Evolutionary conservation across 2,113 vertebrate species (phyloP).

Genomic region (Castor canadensis): DNA sequence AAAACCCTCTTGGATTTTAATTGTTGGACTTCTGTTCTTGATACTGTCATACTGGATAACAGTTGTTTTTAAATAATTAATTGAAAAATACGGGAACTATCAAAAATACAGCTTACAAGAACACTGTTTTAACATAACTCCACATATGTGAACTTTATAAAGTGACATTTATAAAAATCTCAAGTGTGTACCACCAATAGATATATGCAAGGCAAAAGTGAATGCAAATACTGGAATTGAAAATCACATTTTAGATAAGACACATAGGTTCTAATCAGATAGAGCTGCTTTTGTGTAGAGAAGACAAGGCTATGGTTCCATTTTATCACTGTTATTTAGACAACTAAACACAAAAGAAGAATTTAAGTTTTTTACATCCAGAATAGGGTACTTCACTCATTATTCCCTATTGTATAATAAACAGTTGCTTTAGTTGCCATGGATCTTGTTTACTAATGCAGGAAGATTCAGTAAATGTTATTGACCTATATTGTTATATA

Average conservation of each 20-base stretch:
- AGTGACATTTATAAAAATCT: neutral
- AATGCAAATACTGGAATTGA: neutral
- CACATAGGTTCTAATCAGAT: neutral
- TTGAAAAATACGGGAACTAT: neutral
- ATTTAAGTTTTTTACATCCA: neutral
- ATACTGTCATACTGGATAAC: neutral
- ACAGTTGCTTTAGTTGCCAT: neutral
- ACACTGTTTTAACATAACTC: neutral
- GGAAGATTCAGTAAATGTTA: neutral
- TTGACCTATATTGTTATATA: neutral
- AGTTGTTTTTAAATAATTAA: neutral
- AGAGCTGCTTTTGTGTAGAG: neutral
- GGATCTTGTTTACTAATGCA: neutral
- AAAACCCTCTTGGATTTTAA: neutral
- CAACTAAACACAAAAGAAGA: neutral
- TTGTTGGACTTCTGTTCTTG: neutral
- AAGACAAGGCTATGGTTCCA: neutral
- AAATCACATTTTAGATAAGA: constrained; percentile 26
- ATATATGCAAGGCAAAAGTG: neutral
- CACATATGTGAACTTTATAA: neutral
- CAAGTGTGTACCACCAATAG: neutral
- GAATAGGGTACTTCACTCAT: neutral
- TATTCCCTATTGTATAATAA: neutral
- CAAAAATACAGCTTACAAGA: neutral
- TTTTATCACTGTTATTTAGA: neutral